Evolutionary conservation across 1,140 invertebrate genomes (phyloP).

Genomic region (Vanessa atalanta): DNA sequence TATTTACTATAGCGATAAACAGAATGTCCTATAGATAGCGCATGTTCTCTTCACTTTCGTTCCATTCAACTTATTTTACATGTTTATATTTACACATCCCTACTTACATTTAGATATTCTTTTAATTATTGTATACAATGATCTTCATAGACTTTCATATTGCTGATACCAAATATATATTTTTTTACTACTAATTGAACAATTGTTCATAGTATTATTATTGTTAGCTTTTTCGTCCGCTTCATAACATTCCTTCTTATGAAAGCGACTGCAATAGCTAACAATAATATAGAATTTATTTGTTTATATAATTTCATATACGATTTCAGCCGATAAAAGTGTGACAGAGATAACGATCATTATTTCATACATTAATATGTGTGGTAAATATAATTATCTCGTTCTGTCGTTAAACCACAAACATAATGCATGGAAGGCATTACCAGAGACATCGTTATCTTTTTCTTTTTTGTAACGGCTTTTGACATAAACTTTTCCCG

Average conservation of each 20-base stretch:
- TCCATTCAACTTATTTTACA: constrained; percentile 63
- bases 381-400: constrained; percentile 11
- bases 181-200: background rate
- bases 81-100: constrained; percentile 65
- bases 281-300: background rate
- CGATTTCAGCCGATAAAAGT: constrained; percentile 7
- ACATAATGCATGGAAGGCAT: constrained; percentile 14
- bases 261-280: too few relatives aligned
- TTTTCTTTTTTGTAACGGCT: background rate
- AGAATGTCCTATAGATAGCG: constrained; percentile 61
- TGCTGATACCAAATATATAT: constrained; percentile 25
- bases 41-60: constrained; percentile 72
- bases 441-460: background rate
- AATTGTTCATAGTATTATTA: too few relatives aligned
- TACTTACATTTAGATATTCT: constrained; percentile 56
- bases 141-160: constrained; percentile 38
- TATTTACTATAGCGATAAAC: constrained; percentile 49
- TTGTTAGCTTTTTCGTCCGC: too few relatives aligned
- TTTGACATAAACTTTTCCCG: constrained; percentile 8
- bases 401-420: constrained; percentile 10
- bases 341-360: constrained; percentile 7
- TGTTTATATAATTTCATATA: constrained; percentile 21
- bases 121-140: constrained; percentile 53
- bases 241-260: too few relatives aligned
- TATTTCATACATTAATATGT: constrained; percentile 5